Evolutionary conservation across 2,113 vertebrate species (phyloP), one percentile per base, ranked within the genome.

Genomic region (Podocnemis expansa): DNA sequence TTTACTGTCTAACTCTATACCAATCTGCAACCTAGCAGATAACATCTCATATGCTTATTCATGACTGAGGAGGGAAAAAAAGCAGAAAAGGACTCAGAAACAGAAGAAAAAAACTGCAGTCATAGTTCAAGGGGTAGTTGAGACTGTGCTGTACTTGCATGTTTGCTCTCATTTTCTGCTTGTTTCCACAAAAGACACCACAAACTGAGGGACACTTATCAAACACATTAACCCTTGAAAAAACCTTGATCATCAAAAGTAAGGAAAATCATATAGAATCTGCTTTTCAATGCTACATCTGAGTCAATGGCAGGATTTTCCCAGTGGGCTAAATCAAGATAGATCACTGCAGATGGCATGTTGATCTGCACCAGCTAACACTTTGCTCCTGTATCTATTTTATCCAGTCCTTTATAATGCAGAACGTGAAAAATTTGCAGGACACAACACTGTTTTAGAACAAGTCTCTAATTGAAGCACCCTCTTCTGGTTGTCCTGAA

Each of bases 81-180:
- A 41, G 47, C 41, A 47, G 43, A 70, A 38, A 2, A 43, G 38
- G 17, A 1, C 47, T 85, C 52, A 93, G 47, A 0, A 52, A 21
- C 56, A 89, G 63, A 75, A 43, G 31, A 6, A 56, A 25, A 87
- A 47, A 96, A n/a, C 58, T 82, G 76, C 16, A 78, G 34, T 22
- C 27, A 5, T 8, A 31, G 3, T 14, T 58, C 24, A 38, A 25
- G 19, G 58, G 85, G 14, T 6, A 85, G 4, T 31, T 81, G 1
- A 76, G 85, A 80, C 19, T 22, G 34, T 24, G 19, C 11, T 85
- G 52, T 58, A 83, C 31, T 5, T 24, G 45, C 52, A n/a, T n/a
- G 12, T 60, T 5, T 49, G 38, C 25, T 84, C 56, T 56, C 47
- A 43, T 49, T 67, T 75, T 43, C 9, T 45, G 45, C 78, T 56